Evolutionary conservation across 2,888 invertebrate species (phyloP).

Genomic region (Pseudoips prasinana): DNA sequence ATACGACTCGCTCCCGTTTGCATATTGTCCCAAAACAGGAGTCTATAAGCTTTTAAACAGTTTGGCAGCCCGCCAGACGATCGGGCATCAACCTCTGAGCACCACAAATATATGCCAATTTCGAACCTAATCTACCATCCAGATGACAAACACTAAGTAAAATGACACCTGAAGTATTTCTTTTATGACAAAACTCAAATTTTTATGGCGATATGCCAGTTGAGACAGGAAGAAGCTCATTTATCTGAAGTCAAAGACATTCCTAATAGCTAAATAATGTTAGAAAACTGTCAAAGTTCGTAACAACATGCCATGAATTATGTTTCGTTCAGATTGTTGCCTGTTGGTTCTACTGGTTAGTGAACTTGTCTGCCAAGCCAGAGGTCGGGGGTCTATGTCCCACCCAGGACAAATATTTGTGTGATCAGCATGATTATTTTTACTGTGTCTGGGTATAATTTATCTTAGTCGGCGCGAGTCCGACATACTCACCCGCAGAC

Average conservation of each 20-base stretch:
- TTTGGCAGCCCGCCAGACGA: slow-evolving; percentile 60
- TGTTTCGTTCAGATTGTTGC: no score
- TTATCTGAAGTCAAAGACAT: slow-evolving; percentile 28
- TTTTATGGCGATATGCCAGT: slow-evolving; percentile 32
- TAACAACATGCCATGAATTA: no score
- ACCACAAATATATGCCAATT: slow-evolving; percentile 41
- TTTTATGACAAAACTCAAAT: slow-evolving; percentile 15
- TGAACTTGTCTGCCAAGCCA: no score
- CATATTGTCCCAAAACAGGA: slow-evolving; percentile 34
- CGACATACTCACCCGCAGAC: no score
- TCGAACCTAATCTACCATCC: slow-evolving; percentile 31
- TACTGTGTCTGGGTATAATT: no score
- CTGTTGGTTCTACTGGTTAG: no score
- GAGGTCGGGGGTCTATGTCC: no score
- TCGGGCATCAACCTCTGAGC: slow-evolving; percentile 62
- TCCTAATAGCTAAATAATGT: slow-evolving; percentile 33
- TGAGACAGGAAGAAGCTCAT: slow-evolving; percentile 32
- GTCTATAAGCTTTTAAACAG: slow-evolving; percentile 58
- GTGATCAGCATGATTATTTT: no score
- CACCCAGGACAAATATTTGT: no score
- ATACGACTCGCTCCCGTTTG: slow-evolving; percentile 20
- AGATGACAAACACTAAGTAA: slow-evolving; percentile 37
- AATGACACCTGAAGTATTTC: slow-evolving; percentile 29
- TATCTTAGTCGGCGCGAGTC: no score
- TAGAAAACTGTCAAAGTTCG: slow-evolving; percentile 28